phyloP scores from a whole-genome alignment of 2,888 invertebrate species.

The Standfussiana lucernea region DNA sequence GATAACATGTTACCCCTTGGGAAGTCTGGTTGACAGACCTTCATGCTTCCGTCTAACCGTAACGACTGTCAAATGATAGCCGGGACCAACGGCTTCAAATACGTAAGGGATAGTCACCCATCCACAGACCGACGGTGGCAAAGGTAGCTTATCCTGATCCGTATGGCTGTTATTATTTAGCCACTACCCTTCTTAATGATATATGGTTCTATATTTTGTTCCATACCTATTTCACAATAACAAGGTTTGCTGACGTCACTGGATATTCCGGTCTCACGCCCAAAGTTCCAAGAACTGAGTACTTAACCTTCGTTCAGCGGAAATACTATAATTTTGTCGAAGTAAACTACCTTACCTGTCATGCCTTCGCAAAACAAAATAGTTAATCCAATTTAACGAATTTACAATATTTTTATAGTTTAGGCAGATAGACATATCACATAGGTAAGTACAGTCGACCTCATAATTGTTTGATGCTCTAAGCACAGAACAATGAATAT shows the following conservation, averaged over 20 bases:
- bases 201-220: constrained; percentile 6
- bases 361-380: no score
- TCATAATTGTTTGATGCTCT: neutral
- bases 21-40: neutral
- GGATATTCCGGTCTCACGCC: constrained; percentile 1
- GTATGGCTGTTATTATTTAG: neutral
- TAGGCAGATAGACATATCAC: neutral
- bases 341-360: neutral
- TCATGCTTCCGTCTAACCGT: neutral
- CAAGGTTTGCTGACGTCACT: constrained; percentile 21
- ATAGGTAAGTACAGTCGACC: neutral
- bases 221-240: neutral
- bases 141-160: no score
- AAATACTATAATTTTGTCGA: constrained; percentile 10
- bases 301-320: constrained; percentile 26
- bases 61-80: neutral
- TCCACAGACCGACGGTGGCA: neutral
- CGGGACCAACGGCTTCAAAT: neutral
- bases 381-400: neutral
- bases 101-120: neutral
- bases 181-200: neutral
- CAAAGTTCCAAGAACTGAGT: constrained; percentile 31
- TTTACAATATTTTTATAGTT: neutral
- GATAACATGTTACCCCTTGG: neutral
- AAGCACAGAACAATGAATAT: no score